Conservation (phyloP, 2,888 invertebrate genomes). For the Aleiodes testaceus region DNA sequence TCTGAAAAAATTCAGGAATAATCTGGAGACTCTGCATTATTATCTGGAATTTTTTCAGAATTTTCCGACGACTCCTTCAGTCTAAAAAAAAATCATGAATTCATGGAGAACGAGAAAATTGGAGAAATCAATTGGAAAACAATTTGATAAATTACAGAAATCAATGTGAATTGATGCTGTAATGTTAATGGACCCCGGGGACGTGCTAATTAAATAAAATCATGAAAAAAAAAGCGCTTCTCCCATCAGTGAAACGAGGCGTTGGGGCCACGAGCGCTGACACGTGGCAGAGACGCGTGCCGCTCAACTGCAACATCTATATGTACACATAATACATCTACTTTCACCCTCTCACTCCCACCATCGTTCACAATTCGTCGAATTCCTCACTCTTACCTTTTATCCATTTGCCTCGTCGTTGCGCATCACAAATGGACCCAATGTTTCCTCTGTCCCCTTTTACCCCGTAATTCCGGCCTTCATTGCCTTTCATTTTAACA, state of each 20-base stretch:
- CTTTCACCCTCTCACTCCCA: conserved; percentile 11
- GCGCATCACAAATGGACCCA: conserved; percentile 32
- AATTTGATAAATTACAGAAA: not conserved
- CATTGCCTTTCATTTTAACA: conserved; percentile 42
- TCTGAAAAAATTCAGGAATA: too few species aligned
- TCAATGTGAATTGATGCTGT: conserved; percentile 37
- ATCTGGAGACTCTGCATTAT: too few species aligned
- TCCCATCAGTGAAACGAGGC: conserved; percentile 58
- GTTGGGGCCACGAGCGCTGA: conserved; percentile 34
- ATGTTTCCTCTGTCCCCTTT: too few species aligned
- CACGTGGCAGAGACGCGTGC: conserved; percentile 47
- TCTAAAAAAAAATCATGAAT: not conserved
- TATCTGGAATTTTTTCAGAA: too few species aligned
- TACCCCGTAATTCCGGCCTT: not conserved
- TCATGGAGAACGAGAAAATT: too few species aligned
- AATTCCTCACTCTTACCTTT: conserved; percentile 22
- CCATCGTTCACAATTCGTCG: conserved; percentile 4
- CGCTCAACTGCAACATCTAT: conserved; percentile 33
- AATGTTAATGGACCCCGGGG: conserved; percentile 30
- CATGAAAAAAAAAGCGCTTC: conserved; percentile 37
- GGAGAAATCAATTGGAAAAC: too few species aligned
- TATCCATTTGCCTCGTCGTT: conserved; percentile 9
- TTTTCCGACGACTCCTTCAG: too few species aligned
- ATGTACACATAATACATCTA: conserved; percentile 15
- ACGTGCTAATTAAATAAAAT: conserved; percentile 70